These are phyloP conservation scores for Pasiphila rectangulata DNA, from an alignment of 2,888 invertebrate genomes.

Conservation along the genomic window DNA sequence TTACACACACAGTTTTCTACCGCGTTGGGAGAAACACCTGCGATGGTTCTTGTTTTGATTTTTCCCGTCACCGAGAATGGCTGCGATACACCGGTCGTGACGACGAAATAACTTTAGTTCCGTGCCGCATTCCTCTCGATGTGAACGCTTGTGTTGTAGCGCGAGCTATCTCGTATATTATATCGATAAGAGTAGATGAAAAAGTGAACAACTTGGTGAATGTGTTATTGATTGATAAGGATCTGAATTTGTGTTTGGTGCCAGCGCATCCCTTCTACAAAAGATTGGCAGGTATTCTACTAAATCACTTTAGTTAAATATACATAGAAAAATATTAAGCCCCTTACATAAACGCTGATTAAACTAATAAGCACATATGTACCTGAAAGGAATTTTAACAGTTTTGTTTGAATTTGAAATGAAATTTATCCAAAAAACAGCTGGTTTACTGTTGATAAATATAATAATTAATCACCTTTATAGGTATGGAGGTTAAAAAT, in stretches of 20 bases:
- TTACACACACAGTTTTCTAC: background rate
- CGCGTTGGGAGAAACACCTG: slow-evolving; percentile 29
- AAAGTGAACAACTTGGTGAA: slow-evolving; percentile 22
- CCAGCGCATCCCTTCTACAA: too few species aligned
- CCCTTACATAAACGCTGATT: too few species aligned
- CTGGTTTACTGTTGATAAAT: too few species aligned
- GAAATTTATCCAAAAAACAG: too few species aligned
- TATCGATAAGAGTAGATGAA: slow-evolving; percentile 26
- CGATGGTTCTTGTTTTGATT: slow-evolving; percentile 46
- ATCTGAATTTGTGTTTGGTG: slow-evolving; percentile 11
- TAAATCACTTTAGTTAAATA: too few species aligned
- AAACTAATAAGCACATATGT: too few species aligned
- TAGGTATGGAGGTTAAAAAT: slow-evolving; percentile 8
- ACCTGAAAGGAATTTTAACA: too few species aligned
- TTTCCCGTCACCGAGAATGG: slow-evolving; percentile 36
- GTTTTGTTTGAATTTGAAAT: too few species aligned
- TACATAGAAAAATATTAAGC: too few species aligned
- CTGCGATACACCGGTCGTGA: slow-evolving; percentile 39
- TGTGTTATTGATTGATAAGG: slow-evolving; percentile 6
- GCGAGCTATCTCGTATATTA: slow-evolving; percentile 11
- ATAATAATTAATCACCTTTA: too few species aligned
- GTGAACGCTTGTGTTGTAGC: slow-evolving; percentile 48
- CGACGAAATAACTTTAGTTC: slow-evolving; percentile 70
- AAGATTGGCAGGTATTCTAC: too few species aligned
- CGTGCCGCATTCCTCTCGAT: slow-evolving; percentile 54